Evolutionary conservation across 2,113 vertebrate genomes (phyloP).

Genomic region (Lethenteron camtschaticum): DNA sequence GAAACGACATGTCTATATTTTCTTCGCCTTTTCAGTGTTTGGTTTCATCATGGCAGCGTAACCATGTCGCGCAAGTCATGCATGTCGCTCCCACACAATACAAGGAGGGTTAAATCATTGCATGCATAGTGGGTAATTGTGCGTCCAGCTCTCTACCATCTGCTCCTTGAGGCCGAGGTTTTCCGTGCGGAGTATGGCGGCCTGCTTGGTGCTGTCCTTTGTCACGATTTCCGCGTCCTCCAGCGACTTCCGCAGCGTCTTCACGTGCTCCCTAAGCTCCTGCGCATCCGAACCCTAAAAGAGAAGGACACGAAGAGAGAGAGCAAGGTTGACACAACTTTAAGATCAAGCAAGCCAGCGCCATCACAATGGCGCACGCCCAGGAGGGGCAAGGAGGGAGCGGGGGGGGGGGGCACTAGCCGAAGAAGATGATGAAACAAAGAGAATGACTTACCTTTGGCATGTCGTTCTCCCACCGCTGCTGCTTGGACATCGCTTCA

Average conservation of each 20-base stretch:
- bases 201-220: conserved; percentile 56
- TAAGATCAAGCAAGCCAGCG: no score
- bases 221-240: conserved; percentile 43
- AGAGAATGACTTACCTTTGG: no score
- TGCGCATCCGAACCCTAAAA: conserved; percentile 25
- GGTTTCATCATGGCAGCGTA: no score
- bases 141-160: conserved; percentile 21
- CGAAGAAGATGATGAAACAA: no score
- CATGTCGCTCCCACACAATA: background rate
- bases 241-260: conserved; percentile 39
- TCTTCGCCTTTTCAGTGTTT: no score
- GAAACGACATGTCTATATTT: background rate
- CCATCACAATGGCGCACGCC: no score
- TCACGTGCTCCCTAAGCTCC: conserved; percentile 35
- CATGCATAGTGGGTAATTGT: background rate
- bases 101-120: background rate
- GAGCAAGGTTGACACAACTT: no score
- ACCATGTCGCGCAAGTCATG: background rate
- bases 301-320: background rate
- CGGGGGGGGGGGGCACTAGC: no score
- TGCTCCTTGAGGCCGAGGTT: conserved; percentile 44
- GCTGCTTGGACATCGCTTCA: no score
- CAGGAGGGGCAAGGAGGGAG: no score
- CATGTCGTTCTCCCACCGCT: no score
- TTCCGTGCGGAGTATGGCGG: conserved; percentile 49